Evolutionary conservation across 2,113 vertebrate species (phyloP), one percentile per base, ranked within the genome.

Genomic region (Castor canadensis): DNA sequence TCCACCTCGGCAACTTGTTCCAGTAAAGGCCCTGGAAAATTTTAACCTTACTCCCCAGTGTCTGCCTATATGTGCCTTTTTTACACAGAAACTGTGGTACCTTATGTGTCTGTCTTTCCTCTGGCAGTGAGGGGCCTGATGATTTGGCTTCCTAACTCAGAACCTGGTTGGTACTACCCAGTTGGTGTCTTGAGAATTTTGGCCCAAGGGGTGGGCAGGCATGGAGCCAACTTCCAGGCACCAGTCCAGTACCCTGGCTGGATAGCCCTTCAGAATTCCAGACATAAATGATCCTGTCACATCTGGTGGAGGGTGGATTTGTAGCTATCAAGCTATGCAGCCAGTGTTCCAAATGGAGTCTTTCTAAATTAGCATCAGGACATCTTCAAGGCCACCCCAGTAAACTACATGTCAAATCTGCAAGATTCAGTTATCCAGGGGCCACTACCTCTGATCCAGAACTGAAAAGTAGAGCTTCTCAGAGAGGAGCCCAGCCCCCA

Each of bases 361-460:
- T 72, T 87, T 87, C 90, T 95, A 80, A 91, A 85, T 97, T 96
- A 96, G 64, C 60, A 62, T 87, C 93, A 95, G 94, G 40, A 84
- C 92, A 77, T 97, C 97, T 89, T 93, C 80, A 95, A 94, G 87
- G 67, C 80, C 92, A 93, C 56, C 66, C 82, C 35, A 64, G 89
- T 89, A 87, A 96, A 87, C 73, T 73, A 19, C 16, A n/a, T 28
- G 84, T 93, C 80, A 88, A 82, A 64, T 66, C 87, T 92, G 94
- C 84, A 89, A 87, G 81, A 19, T 93, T 77, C 67, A 58, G 12
- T 96, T 85, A 96, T 67, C 66, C 20, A 20, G 83, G 56, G 71
- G 30, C 38, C 20, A 40, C 47, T 38, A 35, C 32, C 47, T 89
- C 54, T 16, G n/a, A 91, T 69, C 32, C 24, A 66, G 56, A 60